phyloP scores from a whole-genome alignment of 2,888 invertebrate genomes.

The Ophion slaviceki region DNA sequence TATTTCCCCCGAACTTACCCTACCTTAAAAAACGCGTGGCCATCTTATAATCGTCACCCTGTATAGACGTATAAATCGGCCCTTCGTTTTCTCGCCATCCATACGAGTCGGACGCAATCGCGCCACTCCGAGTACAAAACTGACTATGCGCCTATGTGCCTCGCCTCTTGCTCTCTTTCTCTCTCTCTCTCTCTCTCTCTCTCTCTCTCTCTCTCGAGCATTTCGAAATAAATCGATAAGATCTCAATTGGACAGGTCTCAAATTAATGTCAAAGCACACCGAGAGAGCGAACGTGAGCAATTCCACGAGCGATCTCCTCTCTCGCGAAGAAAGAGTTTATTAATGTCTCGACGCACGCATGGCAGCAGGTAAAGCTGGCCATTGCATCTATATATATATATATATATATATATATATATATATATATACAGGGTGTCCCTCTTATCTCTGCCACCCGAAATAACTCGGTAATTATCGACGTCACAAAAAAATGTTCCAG shows the following conservation, averaged over 20 bases:
- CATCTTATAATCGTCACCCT: not conserved
- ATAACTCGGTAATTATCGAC: too few relatives aligned
- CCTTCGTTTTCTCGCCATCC: not conserved
- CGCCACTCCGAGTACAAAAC: not conserved
- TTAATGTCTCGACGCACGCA: conserved; percentile 72
- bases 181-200: not conserved
- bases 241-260: conserved; percentile 75
- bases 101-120: not conserved
- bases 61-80: not conserved
- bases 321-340: conserved; percentile 72
- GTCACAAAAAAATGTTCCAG: too few relatives aligned
- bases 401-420: conserved; percentile 14
- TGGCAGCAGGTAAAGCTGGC: conserved; percentile 41
- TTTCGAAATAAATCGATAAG: conserved; percentile 78
- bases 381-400: not conserved
- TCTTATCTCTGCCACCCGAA: too few relatives aligned
- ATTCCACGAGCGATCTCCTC: conserved; percentile 60
- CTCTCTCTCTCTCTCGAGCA: conserved; percentile 59
- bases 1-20: too few relatives aligned
- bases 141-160: not conserved
- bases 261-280: conserved; percentile 77
- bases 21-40: too few relatives aligned
- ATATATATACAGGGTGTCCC: not conserved
- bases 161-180: not conserved
- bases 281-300: conserved; percentile 58